These are phyloP conservation scores for Eonycteris spelaea DNA, from an alignment of 2,113 vertebrate genomes.

Conservation along the genomic window DNA sequence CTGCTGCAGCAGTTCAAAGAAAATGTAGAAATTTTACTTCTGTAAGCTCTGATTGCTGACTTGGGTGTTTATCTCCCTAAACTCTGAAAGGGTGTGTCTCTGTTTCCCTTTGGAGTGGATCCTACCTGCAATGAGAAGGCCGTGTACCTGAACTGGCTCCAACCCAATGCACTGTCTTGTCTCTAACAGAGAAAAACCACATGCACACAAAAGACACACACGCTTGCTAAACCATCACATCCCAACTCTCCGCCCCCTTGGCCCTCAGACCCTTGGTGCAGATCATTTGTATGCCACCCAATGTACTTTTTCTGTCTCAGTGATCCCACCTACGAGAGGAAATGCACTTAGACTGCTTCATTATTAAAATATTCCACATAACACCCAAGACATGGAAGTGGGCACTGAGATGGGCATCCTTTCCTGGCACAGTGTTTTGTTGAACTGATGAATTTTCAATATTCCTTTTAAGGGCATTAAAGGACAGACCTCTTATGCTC, in stretches of 20 bases:
- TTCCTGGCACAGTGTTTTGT: constrained; percentile 24
- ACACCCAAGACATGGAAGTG: neutral
- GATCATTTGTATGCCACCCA: neutral
- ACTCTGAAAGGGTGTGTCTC: neutral
- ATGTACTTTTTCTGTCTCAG: constrained; percentile 45
- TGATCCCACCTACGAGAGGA: constrained; percentile 38
- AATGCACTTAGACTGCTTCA: constrained; percentile 20
- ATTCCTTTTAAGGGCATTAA: constrained; percentile 50
- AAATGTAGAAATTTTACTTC: constrained; percentile 39
- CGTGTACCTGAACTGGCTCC: neutral
- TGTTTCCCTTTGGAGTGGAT: neutral
- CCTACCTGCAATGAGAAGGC: neutral
- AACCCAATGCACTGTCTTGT: neutral
- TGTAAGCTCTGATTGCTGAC: neutral
- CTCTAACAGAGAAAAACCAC: neutral
- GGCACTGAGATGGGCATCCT: neutral
- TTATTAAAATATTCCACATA: constrained; percentile 37
- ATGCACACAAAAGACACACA: neutral
- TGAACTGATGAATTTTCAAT: neutral
- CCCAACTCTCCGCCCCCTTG: neutral
- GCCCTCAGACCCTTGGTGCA: constrained; percentile 15
- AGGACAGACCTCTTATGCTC: neutral
- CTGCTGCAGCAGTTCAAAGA: neutral
- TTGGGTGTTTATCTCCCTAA: neutral
- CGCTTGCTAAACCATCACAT: neutral